These are phyloP conservation scores for Sinhomidia bicolor DNA, from an alignment of 2,888 invertebrate species.

Conservation along the genomic window DNA sequence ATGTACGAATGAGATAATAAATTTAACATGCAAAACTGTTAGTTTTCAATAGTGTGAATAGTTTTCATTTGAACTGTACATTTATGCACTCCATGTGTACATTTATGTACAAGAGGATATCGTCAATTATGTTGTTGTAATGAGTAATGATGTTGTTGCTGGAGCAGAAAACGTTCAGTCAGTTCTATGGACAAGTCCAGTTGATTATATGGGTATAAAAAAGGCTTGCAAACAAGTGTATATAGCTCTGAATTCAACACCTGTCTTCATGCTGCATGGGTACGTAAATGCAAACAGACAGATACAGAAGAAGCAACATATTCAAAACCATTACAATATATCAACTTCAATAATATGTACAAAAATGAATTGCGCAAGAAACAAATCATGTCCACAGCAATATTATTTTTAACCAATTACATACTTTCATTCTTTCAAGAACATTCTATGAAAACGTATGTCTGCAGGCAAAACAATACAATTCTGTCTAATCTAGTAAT, in stretches of 20 bases:
- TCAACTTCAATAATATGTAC: neutral
- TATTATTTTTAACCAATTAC: neutral
- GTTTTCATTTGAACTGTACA: neutral
- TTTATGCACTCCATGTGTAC: neutral
- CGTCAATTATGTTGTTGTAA: neutral
- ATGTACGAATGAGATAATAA: neutral
- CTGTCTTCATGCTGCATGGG: too few relatives aligned
- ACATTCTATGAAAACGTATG: neutral
- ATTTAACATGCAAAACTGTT: neutral
- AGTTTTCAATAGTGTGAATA: neutral
- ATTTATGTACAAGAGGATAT: neutral
- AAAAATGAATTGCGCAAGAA: neutral
- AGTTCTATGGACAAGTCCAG: too few relatives aligned
- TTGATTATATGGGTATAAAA: too few relatives aligned
- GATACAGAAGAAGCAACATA: neutral
- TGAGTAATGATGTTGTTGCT: neutral
- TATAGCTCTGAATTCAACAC: too few relatives aligned
- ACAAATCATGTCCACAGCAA: neutral
- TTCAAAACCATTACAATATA: neutral
- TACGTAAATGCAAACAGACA: neutral
- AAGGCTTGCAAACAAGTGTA: too few relatives aligned
- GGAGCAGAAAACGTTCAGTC: neutral
- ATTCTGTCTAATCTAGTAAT: too few relatives aligned
- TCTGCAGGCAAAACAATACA: too few relatives aligned
- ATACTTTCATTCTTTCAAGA: neutral